Evolutionary conservation across 2,888 invertebrate species (phyloP).

Genomic region (Drosophila robusta): DNA sequence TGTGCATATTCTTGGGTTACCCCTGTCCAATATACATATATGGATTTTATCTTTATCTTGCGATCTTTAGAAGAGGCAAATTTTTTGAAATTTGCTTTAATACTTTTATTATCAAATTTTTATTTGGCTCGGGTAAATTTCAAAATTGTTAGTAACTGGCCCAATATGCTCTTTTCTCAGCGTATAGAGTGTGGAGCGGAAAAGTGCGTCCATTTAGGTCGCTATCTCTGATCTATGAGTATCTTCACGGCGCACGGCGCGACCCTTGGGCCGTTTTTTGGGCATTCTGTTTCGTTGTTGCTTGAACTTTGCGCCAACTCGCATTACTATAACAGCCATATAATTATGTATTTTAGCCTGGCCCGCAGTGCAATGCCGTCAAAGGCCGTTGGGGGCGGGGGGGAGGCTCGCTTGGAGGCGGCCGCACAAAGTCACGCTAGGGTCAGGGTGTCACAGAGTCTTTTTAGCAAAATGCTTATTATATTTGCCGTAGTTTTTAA

Average conservation of each 20-base stretch:
- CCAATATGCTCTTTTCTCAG: too few species aligned
- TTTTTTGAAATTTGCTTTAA: too few species aligned
- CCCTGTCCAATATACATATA: too few species aligned
- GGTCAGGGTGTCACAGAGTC: constrained; percentile 13
- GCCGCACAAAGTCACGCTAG: not conserved
- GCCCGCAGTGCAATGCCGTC: constrained; percentile 51
- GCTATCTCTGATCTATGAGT: constrained; percentile 56
- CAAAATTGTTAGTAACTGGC: too few species aligned
- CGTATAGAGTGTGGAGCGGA: not conserved
- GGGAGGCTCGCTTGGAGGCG: too few species aligned
- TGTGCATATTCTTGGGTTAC: too few species aligned
- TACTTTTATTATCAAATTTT: too few species aligned
- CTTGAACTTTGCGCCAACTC: constrained; percentile 69
- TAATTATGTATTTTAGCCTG: constrained; percentile 74
- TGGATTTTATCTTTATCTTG: too few species aligned
- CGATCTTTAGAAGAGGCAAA: too few species aligned
- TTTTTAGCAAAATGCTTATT: constrained; percentile 67
- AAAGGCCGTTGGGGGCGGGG: not conserved
- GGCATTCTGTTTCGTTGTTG: constrained; percentile 34
- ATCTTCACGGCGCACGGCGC: constrained; percentile 33
- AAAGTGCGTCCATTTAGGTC: constrained; percentile 41
- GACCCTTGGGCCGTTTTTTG: constrained; percentile 38
- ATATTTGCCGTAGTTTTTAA: constrained; percentile 69
- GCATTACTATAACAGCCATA: constrained; percentile 72
- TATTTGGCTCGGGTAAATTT: too few species aligned